A percentile compares a stretch with the other conserved stretches of the same genome.
These are phyloP conservation scores for Augiades crinisus DNA, from an alignment of 2,888 invertebrate species.

Conservation along the genomic window DNA sequence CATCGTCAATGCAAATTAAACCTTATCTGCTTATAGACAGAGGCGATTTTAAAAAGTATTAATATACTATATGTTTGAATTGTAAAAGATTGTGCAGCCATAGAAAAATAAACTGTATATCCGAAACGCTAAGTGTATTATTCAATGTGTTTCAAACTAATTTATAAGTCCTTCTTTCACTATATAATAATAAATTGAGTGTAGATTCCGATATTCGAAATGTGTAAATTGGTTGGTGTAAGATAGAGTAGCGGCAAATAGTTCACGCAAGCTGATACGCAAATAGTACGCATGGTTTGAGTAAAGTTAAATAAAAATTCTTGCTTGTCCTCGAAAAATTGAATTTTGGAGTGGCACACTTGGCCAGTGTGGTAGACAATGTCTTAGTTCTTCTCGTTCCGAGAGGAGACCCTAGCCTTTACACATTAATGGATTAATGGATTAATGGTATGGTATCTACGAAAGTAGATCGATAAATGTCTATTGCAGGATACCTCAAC, in stretches of 20 bases:
- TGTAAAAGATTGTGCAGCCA: not conserved
- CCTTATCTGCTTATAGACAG: not conserved
- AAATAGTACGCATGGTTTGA: no score
- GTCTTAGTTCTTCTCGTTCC: no score
- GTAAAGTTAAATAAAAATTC: no score
- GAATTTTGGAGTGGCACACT: no score
- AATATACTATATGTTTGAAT: not conserved
- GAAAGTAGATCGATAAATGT: no score
- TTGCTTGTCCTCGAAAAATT: no score
- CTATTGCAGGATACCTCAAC: no score
- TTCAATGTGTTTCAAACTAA: not conserved
- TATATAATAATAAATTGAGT: not conserved
- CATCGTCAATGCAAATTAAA: not conserved
- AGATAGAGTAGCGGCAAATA: conserved; percentile 23
- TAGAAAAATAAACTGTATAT: not conserved
- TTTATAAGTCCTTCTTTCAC: not conserved
- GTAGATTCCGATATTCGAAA: conserved; percentile 35
- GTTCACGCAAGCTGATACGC: conserved; percentile 5
- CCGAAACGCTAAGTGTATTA: not conserved
- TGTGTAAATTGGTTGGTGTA: conserved; percentile 37
- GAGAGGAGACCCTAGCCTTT: no score
- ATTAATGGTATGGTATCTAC: no score
- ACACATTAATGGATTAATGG: no score
- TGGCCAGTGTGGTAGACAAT: no score
- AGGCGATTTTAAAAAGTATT: not conserved